Conservation (phyloP, 1,140 invertebrate species). For the Parasteatoda tepidariorum region DNA sequence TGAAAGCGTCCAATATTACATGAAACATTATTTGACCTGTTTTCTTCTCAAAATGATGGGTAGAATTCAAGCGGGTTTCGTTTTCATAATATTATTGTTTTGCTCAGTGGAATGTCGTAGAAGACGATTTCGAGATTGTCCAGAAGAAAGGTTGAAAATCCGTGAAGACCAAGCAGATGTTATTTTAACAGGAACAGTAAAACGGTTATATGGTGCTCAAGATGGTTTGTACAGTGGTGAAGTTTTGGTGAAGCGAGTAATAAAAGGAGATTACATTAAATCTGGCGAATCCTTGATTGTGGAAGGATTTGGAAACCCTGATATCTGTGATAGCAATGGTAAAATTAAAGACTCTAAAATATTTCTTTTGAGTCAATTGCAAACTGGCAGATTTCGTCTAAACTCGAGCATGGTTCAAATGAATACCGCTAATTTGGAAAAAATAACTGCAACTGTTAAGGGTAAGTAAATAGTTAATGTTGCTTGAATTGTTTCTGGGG, state of each 20-base stretch:
- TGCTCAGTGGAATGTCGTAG: constrained; percentile 6
- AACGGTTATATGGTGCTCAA: constrained; percentile 27
- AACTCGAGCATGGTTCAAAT: constrained; percentile 60
- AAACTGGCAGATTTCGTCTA: constrained; percentile 55
- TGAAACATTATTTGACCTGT: too few relatives aligned
- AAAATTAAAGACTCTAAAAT: constrained; percentile 57
- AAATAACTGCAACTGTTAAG: constrained; percentile 58
- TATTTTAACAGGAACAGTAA: constrained; percentile 51
- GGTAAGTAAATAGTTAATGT: constrained; percentile 27
- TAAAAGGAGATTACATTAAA: constrained; percentile 45
- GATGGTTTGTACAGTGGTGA: constrained; percentile 38
- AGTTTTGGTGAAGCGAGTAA: constrained; percentile 59
- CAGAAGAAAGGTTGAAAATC: constrained; percentile 47
- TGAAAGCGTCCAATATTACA: too few relatives aligned
- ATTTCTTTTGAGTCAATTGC: constrained; percentile 59
- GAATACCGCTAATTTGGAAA: constrained; percentile 59
- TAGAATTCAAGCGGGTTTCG: too few relatives aligned
- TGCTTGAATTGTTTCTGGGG: too few relatives aligned
- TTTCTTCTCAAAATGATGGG: too few relatives aligned
- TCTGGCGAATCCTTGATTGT: constrained; percentile 54
- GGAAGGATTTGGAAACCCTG: constrained; percentile 59
- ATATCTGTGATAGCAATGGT: constrained; percentile 55
- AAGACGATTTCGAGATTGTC: constrained; percentile 32
- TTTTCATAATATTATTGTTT: too few relatives aligned
- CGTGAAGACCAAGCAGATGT: constrained; percentile 46